Base-by-base conservation (phyloP, 2,113 vertebrate genomes). In the Gobiocypris rarus region DNA sequence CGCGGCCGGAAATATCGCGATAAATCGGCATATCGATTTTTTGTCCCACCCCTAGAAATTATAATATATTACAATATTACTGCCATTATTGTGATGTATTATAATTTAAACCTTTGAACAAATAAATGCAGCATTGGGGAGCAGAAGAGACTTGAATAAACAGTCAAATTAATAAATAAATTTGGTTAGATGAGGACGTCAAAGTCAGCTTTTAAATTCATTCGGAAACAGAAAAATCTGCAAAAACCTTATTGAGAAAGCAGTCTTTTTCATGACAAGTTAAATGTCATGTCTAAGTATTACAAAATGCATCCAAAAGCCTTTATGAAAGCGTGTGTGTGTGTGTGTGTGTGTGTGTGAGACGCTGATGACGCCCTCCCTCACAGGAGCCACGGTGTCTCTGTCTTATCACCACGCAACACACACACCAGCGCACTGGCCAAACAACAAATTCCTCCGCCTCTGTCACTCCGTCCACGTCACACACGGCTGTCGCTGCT, bases 331-430 rank as follows among this genome's bases (percentile, higher is more conserved):
- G 26, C 31, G 9, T 69, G 81, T 59, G 75, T 59, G 75, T 59
- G 59, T 58, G 86, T 67, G 85, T 59, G 75, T 58, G 75, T 59
- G 75, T 59, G 59, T 58, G 86, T 67, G 85, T 59, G 75, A 50
- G 17, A 50, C 11, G 0, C 43, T 74, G 65, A 50, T 50, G 71
- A 17, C 13, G 71, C 43, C 71, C 71, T 74, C 89, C 93, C 92
- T 90, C 84, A 91, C 56, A 95, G 96, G 95, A 97, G 97, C 93
- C 96, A 97, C 94, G 89, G 92, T 94, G 96, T 97, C 96, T 97
- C 90, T 87, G 74, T 93, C 94, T 96, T 95, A 95, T 96, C 95
- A 80, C 91, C 75, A 89, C 91, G 89, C 92, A 93, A 94, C 77
- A 56, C 76, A 38, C 84, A 65, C 84, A 65, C 69, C 59, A 50